These are phyloP conservation scores for Chiloscyllium plagiosum DNA, from an alignment of 2,113 vertebrate species.

Conservation along the genomic window DNA sequence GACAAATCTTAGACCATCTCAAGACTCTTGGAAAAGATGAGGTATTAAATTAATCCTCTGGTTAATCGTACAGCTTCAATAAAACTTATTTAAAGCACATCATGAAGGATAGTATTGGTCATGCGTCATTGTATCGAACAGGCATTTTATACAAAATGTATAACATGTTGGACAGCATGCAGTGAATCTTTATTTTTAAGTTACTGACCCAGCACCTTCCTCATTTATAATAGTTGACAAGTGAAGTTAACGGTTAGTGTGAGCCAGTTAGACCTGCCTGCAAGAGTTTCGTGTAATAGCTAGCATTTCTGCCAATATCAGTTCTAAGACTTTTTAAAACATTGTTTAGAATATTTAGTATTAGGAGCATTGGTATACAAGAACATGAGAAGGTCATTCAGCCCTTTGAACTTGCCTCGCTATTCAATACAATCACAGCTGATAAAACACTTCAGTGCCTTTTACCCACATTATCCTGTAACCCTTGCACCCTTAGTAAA, in stretches of 20 bases:
- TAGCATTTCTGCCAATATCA: background rate
- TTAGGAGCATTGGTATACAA: too few species aligned
- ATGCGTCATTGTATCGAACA: background rate
- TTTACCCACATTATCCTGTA: too few species aligned
- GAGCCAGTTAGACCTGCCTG: background rate
- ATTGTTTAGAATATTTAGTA: background rate
- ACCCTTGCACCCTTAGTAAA: too few species aligned
- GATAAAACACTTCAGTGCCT: too few species aligned
- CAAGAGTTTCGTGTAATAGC: background rate
- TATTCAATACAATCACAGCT: too few species aligned
- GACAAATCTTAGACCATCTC: constrained; percentile 88
- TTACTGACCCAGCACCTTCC: background rate
- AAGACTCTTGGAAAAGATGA: constrained; percentile 82
- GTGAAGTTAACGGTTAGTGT: background rate
- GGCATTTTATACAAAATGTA: background rate
- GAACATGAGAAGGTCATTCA: too few species aligned
- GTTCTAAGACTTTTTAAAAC: background rate
- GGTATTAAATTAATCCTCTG: constrained; percentile 51
- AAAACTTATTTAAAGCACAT: background rate
- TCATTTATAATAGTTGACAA: constrained; percentile 11
- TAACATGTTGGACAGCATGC: background rate
- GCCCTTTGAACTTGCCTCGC: too few species aligned
- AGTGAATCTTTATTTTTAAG: background rate
- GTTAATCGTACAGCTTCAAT: background rate
- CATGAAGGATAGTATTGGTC: background rate